Conservation (phyloP, 2,113 vertebrate genomes). For the Zosterops japonicus region DNA sequence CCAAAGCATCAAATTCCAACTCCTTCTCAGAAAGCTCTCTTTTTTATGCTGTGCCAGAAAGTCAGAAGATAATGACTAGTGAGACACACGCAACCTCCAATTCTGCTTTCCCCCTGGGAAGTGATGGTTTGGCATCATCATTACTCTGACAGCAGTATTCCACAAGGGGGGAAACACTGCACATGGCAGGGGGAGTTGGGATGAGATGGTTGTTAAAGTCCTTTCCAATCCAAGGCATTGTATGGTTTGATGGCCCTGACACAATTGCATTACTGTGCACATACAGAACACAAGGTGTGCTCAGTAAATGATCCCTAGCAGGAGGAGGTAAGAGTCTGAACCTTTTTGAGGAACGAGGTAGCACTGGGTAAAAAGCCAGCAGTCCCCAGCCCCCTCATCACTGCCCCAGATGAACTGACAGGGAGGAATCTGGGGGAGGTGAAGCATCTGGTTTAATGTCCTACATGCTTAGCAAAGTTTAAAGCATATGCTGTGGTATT, state of each 20-base stretch:
- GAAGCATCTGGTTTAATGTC: neutral
- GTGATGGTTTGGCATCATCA: neutral
- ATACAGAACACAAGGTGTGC: neutral
- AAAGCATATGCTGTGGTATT: neutral
- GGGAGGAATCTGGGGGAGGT: neutral
- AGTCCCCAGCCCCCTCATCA: neutral
- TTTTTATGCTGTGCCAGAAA: neutral
- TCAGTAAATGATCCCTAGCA: neutral
- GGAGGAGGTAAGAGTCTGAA: neutral
- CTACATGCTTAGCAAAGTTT: neutral
- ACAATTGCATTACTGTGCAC: accelerated
- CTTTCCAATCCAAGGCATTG: neutral
- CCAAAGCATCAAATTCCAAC: neutral
- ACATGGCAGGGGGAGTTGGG: neutral
- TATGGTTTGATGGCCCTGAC: neutral
- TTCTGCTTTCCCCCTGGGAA: neutral
- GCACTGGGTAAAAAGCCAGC: neutral
- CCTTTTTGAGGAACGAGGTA: neutral
- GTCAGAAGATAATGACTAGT: neutral
- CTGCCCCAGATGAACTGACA: neutral
- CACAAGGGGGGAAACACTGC: neutral
- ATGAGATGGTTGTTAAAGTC: neutral
- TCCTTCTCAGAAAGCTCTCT: neutral
- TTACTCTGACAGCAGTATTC: neutral
- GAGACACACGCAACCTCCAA: accelerated